phyloP scores from a whole-genome alignment of 2,113 vertebrate species.

The Hystrix cristata region DNA sequence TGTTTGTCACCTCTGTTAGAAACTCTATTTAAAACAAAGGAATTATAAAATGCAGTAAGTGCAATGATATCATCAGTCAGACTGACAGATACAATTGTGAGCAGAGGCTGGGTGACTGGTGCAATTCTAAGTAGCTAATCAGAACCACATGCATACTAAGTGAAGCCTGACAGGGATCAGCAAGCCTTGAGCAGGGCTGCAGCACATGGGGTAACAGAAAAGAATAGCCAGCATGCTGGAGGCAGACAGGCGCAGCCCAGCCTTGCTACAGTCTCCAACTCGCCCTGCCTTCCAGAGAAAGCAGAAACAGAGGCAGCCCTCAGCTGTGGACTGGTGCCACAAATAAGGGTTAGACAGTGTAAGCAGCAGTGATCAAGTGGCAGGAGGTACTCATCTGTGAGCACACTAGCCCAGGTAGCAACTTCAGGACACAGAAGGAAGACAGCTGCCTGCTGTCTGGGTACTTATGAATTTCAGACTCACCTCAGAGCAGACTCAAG shows the following conservation, averaged over 20 bases:
- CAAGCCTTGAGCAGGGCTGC: neutral
- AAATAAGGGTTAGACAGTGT: neutral
- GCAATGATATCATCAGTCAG: constrained; percentile 21
- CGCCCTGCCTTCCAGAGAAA: neutral
- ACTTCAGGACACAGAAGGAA: neutral
- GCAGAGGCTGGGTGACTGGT: neutral
- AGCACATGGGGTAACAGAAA: neutral
- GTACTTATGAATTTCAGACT: constrained; percentile 28
- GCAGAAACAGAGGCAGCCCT: neutral
- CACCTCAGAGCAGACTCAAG: constrained; percentile 28
- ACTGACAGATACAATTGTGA: neutral
- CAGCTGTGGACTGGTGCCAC: neutral
- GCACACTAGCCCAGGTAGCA: neutral
- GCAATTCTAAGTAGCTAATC: neutral
- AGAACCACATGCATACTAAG: constrained; percentile 33
- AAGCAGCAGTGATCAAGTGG: neutral
- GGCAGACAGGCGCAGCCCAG: neutral
- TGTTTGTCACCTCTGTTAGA: constrained; percentile 12
- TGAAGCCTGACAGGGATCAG: constrained; percentile 1
- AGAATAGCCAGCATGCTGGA: neutral
- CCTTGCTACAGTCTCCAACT: neutral
- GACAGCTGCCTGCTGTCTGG: neutral
- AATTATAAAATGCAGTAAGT: constrained; percentile 29
- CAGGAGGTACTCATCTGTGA: neutral
- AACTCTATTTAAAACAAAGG: constrained; percentile 61